Evolutionary conservation across 2,888 invertebrate genomes (phyloP).

Genomic region (Pseudeuparius sepicola): DNA sequence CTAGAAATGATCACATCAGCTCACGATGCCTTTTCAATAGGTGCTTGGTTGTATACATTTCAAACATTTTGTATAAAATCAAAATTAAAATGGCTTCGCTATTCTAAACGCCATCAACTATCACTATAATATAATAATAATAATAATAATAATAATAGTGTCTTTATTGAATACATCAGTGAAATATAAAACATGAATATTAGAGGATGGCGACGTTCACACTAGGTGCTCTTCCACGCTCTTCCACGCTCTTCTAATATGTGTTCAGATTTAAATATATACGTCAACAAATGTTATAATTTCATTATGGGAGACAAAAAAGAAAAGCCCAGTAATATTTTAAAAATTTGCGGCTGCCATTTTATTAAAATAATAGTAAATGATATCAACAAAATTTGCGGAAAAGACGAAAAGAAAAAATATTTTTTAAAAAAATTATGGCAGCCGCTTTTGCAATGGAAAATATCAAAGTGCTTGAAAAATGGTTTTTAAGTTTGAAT

Average conservation of each 20-base stretch:
- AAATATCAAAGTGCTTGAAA: neutral
- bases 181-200: too few species aligned
- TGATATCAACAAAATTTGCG: constrained; percentile 5
- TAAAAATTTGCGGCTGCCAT: constrained; percentile 8
- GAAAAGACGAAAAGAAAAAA: too few species aligned
- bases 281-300: constrained; percentile 6
- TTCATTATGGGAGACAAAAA: neutral
- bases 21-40: constrained; percentile 10
- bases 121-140: too few species aligned
- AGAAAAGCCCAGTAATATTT: constrained; percentile 2
- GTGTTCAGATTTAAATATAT: constrained; percentile 4
- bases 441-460: constrained; percentile 6
- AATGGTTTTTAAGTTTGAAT: constrained; percentile 6
- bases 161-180: too few species aligned
- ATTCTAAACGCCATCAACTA: too few species aligned
- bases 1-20: constrained; percentile 1
- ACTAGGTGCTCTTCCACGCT: too few species aligned
- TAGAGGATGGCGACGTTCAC: too few species aligned
- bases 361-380: constrained; percentile 5
- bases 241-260: too few species aligned
- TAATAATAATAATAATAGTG: too few species aligned
- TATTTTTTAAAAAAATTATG: too few species aligned
- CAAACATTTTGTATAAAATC: constrained; percentile 1
- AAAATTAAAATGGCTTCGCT: constrained; percentile 7
- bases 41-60: constrained; percentile 6